Base-by-base conservation (phyloP, 2,888 invertebrate species). In the Dione vanillae region DNA sequence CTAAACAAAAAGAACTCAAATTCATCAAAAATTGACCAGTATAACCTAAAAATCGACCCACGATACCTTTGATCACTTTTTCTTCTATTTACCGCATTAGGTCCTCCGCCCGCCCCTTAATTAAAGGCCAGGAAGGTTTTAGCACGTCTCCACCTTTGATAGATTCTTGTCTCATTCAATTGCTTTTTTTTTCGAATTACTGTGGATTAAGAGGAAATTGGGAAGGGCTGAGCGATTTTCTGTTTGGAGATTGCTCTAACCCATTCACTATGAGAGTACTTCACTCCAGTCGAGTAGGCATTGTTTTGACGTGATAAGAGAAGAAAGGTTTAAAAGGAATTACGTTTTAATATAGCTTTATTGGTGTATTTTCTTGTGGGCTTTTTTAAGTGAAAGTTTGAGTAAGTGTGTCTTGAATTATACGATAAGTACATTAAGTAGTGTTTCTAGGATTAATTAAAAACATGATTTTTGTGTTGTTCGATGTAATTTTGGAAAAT, bases 61-160 rank as follows among this genome's bases (percentile, higher is more conserved):
- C 56, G 16, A 37, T 35, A 37, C 49, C 51, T 20, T 37, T 49
- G 35, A 11, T 47, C 37, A 35, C 62, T 35, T 64, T 64, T 62
- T 64, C 12, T 19, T 84, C 87, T 85, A 79, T 82, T 85, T 85
- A 87, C 87, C 89, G 89, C 88, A 90, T 89, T 88, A 88, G 90
- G 88, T 89, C 90, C 87, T 85, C 83, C 80, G 71, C 76, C 73
- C 70, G 68, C 77, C 70, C 61, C 90, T 91, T 92, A 92, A 92
- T 92, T 92, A 92, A 92, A 91, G 89, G 85, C 85, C 84, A 84
- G 90, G 83, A 91, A 91, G 92, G 91, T 85, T 91, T 88, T 90
- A 90, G 86, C 89, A 87, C 90, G 85, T 89, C 87, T 88, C 85
- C 82, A 86, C 80, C 80, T 82, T 80, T 83, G 80, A 82, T 82